Conservation (phyloP, 1,140 invertebrate species). For the Lepidurus couesii region DNA sequence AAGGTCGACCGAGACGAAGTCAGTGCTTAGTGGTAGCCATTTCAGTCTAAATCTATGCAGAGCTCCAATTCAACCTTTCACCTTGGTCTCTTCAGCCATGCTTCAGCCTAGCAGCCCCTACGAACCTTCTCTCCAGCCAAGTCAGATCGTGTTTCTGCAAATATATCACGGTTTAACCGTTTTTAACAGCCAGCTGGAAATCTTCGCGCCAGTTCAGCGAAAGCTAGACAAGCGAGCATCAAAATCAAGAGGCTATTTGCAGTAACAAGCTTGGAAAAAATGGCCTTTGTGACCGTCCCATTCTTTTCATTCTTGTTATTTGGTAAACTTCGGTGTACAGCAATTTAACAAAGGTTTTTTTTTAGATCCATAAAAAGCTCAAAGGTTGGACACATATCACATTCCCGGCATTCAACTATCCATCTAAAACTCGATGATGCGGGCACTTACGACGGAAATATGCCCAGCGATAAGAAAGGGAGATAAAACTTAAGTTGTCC, state of each 20-base stretch:
- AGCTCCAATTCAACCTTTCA: conserved; percentile 15
- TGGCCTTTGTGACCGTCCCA: neutral
- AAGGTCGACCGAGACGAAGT: conserved; percentile 10
- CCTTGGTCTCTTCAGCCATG: neutral
- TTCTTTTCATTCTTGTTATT: no score
- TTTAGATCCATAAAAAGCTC: no score
- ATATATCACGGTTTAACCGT: neutral
- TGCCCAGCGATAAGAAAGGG: no score
- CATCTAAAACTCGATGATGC: no score
- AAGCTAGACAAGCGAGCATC: no score
- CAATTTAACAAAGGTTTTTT: no score
- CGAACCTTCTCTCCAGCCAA: neutral
- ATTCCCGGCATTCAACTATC: no score
- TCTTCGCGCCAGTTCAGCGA: neutral
- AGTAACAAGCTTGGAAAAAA: neutral
- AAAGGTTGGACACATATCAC: no score
- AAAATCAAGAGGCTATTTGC: neutral
- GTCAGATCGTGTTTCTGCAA: conserved; percentile 4
- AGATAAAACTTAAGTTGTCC: no score
- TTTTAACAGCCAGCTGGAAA: conserved; percentile 6
- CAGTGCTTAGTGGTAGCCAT: neutral
- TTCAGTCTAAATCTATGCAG: conserved; percentile 3
- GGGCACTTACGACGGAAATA: no score
- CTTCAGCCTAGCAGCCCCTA: neutral
- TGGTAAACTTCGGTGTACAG: no score